These are phyloP conservation scores for Aphelenchoides avenae DNA, from an alignment of 1,140 invertebrate genomes.

Conservation along the genomic window DNA sequence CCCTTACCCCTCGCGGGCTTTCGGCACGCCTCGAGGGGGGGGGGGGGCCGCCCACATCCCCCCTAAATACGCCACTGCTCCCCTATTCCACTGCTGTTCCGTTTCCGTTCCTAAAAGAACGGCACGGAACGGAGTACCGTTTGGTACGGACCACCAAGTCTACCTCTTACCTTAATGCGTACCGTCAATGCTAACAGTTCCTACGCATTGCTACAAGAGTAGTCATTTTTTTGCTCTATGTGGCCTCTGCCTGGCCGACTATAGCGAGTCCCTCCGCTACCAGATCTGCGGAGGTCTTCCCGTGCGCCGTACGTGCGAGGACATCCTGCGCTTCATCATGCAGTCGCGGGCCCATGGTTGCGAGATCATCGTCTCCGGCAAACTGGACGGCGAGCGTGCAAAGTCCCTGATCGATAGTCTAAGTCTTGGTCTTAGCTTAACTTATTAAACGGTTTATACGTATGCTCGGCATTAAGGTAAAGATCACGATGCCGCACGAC, in stretches of 20 bases:
- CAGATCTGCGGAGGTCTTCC: slow-evolving; percentile 92
- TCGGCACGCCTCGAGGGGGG: too few relatives aligned
- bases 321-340: slow-evolving; percentile 98
- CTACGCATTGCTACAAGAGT: slow-evolving; percentile 1
- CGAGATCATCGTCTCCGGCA: slow-evolving; percentile 97
- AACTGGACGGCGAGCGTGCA: slow-evolving; percentile 94
- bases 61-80: too few relatives aligned
- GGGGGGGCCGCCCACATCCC: too few relatives aligned
- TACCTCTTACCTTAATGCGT: too few relatives aligned
- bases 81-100: too few relatives aligned
- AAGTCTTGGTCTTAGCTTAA: not conserved
- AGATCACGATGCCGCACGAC: slow-evolving; percentile 99
- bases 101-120: too few relatives aligned
- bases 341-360: slow-evolving; percentile 92
- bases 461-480: slow-evolving; percentile 86
- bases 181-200: not conserved
- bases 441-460: slow-evolving; percentile 60
- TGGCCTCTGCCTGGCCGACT: slow-evolving; percentile 96
- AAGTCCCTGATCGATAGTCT: slow-evolving; percentile 93
- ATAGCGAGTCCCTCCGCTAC: slow-evolving; percentile 95
- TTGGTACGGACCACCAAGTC: too few relatives aligned
- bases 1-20: too few relatives aligned
- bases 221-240: slow-evolving; percentile 82
- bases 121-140: too few relatives aligned
- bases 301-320: slow-evolving; percentile 88